Evolutionary conservation across 2,888 invertebrate genomes (phyloP), one percentile per base, ranked within the genome.

Genomic region (Eremobia ochroleuca): DNA sequence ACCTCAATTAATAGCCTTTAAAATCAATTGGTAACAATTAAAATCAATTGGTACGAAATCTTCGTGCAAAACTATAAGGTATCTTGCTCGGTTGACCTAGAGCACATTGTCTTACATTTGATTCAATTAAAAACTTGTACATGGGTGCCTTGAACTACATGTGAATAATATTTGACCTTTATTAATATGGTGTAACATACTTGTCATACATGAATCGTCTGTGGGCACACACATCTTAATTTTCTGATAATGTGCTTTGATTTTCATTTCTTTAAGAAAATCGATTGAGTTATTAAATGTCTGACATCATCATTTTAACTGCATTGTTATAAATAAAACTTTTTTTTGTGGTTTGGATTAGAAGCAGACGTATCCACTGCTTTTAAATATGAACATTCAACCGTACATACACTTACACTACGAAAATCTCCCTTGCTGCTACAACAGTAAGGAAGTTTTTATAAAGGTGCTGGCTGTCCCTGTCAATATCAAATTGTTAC

Each of bases 61-160:
- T 73, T 79, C 69, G 80, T 78, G 80, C 66, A 76, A 82, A 75
- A 59, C 73, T 64, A 15, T 43, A 40, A 13, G 43, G 31, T 81
- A 76, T 76, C 73, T 83, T 61, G 65, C 15, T 62, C 49, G 40
- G 52, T 59, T 76, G 81, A 55, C 82, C 80, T 87, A 85, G 71
- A 84, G 49, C 58, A 80, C 66, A 87, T 88, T 88, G 88, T 87
- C 77, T 81, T 81, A 74, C 64, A 74, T 85, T 77, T 72, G 85
- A 76, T 81, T 80, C 64, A 87, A 84, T 84, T 81, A 86, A 79
- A 75, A 82, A 87, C 83, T 64, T 62, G 87, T 83, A 81, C 77
- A 77, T 73, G 79, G 77, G 34, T 66, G 49, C 88, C 88, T 88
- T 88, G 88, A 83, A 87, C 88, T 79, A 88, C 82, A 88, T 88